Base-by-base conservation (phyloP, 2,797 vertebrate genomes). In the Chaetodon trifasciatus region DNA sequence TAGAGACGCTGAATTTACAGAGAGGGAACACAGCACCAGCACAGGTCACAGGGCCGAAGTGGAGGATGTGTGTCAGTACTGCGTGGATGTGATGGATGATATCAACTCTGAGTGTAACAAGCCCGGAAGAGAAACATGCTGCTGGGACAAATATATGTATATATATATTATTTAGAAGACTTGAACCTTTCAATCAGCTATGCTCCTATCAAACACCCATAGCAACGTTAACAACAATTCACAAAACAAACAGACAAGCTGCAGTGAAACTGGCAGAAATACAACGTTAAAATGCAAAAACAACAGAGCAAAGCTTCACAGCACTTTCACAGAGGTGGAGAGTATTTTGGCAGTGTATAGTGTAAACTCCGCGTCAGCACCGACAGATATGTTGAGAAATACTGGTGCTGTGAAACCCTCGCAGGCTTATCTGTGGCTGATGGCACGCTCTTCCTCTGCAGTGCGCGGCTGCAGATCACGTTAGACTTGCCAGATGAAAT, bases 381-480 rank as follows among this genome's bases (percentile, higher is more conserved):
- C 1, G 28, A 23, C 19, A 49, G 2, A 2, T 37, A 50, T 81
- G 78, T 57, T 77, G 63, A 23, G 42, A 82, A 78, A 79, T 46
- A 21, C 40, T 28, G 2, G 19, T 5, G n/a, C 2, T 5, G 9
- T 23, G 1, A 76, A 81, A 47, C 19, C 8, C 44, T 23, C 4
- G 2, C 3, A 24, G 35, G 23, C 58, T 79, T 74, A 78, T 86
- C 79, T 80, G 47, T 46, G 76, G 77, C 35, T 35, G 23, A 80
- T 67, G 37, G 16, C 56, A 53, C 3, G 9, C 69, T 11, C 3
- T 44, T 6, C 49, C 49, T 19, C 28, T 12, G 12, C 12, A 24
- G 49, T 7, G 8, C 37, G 46, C 6, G 12, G 24, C 1, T 28
- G 15, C 24, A 64, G 19, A 70, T 39, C 42, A 23, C 0, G 7